phyloP scores from a whole-genome alignment of 2,113 vertebrate species.

The Myiagra hebetior region DNA sequence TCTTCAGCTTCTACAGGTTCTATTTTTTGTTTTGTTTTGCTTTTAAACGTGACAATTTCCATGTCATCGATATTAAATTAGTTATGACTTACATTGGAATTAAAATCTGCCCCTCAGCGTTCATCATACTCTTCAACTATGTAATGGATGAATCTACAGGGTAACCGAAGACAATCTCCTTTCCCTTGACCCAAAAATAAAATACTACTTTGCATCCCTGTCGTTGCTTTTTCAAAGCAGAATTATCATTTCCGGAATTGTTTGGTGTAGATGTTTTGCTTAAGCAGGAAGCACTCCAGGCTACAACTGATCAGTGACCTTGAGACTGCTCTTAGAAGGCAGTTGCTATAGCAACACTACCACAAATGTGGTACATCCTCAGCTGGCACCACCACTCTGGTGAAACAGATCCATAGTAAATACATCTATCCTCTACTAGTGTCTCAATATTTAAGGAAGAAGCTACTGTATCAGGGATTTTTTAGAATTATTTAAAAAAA shows the following conservation, averaged over 20 bases:
- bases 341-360: constrained; percentile 77
- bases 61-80: background rate
- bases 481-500: background rate
- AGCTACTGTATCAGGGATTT: background rate
- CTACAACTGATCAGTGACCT: constrained; percentile 77
- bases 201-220: background rate
- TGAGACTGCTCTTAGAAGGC: constrained; percentile 73
- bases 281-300: constrained; percentile 69
- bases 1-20: background rate
- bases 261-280: constrained; percentile 61
- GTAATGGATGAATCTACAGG: background rate
- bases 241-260: constrained; percentile 26
- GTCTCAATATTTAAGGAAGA: background rate
- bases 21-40: background rate
- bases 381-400: constrained; percentile 67
- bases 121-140: background rate
- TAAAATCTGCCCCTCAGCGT: background rate
- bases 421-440: background rate
- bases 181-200: background rate
- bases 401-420: constrained; percentile 23
- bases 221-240: background rate
- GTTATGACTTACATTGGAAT: background rate
- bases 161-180: background rate
- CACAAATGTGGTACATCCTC: constrained; percentile 72
- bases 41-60: background rate